Base-by-base conservation (phyloP, 2,888 invertebrate genomes). In the Limenitis camilla region DNA sequence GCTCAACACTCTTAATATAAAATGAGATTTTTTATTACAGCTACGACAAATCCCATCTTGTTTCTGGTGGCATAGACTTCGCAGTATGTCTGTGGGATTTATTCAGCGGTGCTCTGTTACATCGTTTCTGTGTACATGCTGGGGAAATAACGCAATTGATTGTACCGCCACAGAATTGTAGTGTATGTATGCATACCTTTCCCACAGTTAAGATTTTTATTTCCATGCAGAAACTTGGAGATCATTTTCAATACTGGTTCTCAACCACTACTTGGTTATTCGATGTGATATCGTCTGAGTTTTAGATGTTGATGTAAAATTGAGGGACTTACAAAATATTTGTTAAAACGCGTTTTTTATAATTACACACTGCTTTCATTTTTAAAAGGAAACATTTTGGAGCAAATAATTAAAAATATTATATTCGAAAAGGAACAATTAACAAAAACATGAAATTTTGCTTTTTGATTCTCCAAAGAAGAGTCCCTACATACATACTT, bases 51-150 rank as follows among this genome's bases (percentile, higher is more conserved):
- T 89, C 94, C 0, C 94, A 96, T 74, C 84, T 97, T n/a, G 92
- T 99, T 0, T 98, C 97, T 0, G 99, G 99, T 1, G 98, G 98
- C 0, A 96, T 97, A 8, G 99, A 99, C 82, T 99, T 99, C 84
- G 97, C 98, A 0, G 97, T 98, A 4, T 97, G 96, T 64, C 88
- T 99, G 0, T 99, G 98, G 98, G 98, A 99, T 73, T 86, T 99
- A 61, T 95, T 95, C 71, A 93, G 94, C 32, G 97, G 98, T 3
- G 92, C 92, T 1, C 81, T 98, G 36, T 84, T 99, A 49, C 97
- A 99, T 74, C 91, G 97, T 5, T 99, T 99, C 88, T 97, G 97
- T 69, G 98, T 98, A 0, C 99, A 99, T 77, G 99, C 98, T 0
- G 99, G 99, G 0, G 98, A 98, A 85, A 96, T 99, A 9, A 94